Base-by-base conservation (phyloP, 2,888 invertebrate species). In the Eilema griseolum region DNA sequence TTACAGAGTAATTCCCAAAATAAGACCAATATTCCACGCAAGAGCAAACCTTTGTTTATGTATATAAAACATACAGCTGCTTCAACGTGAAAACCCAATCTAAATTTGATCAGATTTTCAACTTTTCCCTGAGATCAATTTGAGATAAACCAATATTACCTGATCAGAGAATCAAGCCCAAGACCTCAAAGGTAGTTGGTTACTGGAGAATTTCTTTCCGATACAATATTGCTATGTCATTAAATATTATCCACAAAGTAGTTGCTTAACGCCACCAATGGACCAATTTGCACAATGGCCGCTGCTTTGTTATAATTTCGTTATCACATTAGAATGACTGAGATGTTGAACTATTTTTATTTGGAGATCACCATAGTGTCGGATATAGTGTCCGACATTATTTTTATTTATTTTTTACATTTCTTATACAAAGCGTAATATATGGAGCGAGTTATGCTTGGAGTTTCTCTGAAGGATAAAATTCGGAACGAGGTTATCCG, bases 281-380 rank as follows among this genome's bases (percentile, higher is more conserved):
- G 10, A 10, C 52, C 52, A 52, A 52, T 52, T 52, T 52, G 10
- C 52, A 20, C 52, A 52, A 52, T 52, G 20, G n/a, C n/a, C 10
- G 52, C 8, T 52, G 10, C 52, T 52, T 52, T 52, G 52, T 52
- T 52, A n/a, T n/a, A n/a, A 52, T 52, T 52, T 52, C 52, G 20
- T 46, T n/a, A 52, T 52, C 52, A 52, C n/a, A n/a, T 52, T 52
- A 52, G 52, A 52, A 52, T 46, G 16, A 41, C 12, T 41, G 52
- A 20, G n/a, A 52, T 52, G 52, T 52, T 52, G n/a, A n/a, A n/a
- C 52, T 52, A 52, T n/a, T 52, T 52, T 52, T n/a, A n/a, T 52
- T 52, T 2, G n/a, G 52, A 20, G n/a, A 52, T 52, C 52, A n/a
- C n/a, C 10, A 10, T n/a, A 52, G n/a, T n/a, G n/a, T 52, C 52